Base-by-base conservation (phyloP, 2,888 invertebrate species). In the Rhingia rostrata region DNA sequence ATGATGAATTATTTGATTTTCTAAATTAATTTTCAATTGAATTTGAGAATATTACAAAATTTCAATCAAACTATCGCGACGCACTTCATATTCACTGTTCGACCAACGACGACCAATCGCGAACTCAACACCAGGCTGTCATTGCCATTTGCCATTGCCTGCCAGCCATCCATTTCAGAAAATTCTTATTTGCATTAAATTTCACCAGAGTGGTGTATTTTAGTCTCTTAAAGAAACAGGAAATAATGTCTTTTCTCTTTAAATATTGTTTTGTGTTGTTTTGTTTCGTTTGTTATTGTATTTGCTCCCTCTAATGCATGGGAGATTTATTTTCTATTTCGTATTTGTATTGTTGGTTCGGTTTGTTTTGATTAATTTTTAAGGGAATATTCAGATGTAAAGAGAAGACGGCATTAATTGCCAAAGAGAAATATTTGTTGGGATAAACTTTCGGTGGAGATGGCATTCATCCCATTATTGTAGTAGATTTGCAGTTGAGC, bases 21-120 rank as follows among this genome's bases (percentile, higher is more conserved):
- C 30, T 30, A 3, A 10, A n/a, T 54, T 64, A 33, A 14, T 39
- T 9, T 58, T 14, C 9, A 6, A 30, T 43, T 60, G 4, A 33
- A 51, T 51, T 54, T 22, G 9, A 51, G 22, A 51, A 47, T 14
- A 61, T 30, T 9, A 51, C 10, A 35, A 4, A 30, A 6, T 12
- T 41, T 43, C 2, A n/a, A 22, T 10, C 41, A 39, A 61, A 33
- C 53, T 49, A 43, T n/a, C 58, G 41, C 66, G 74, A 74, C 69
- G 51, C 39, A 53, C 6, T 49, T 12, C 3, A 22, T 14, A 51
- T 35, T 3, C 72, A 47, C 37, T 67, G 63, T 49, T 53, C 33
- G 53, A 73, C 53, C 84, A 64, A 70, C 74, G 64, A 70, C 67
- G 69, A 74, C 47, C 49, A 54, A 69, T 47, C 80, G 69, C 80